Evolutionary conservation across 2,797 vertebrate species (phyloP).

Genomic region (Acanthis flammea): DNA sequence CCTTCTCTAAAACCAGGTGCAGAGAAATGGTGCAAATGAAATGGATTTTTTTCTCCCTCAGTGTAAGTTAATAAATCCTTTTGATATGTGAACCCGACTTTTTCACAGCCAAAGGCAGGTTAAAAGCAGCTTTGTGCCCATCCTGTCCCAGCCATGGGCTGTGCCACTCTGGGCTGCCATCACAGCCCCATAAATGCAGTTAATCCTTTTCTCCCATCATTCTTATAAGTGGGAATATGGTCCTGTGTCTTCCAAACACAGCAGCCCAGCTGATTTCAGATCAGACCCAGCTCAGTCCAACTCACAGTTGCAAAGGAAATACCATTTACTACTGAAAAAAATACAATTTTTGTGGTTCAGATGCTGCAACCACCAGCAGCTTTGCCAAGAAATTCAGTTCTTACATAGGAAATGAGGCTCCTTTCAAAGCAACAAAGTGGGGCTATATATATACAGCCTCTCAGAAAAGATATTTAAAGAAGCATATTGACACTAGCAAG

Average conservation of each 20-base stretch:
- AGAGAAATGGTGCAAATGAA: background rate
- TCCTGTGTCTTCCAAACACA: background rate
- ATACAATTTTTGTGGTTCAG: background rate
- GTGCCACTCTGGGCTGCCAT: background rate
- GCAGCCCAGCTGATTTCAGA: background rate
- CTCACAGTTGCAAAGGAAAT: background rate
- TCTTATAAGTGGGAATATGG: background rate
- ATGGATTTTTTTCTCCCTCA: background rate
- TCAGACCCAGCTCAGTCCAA: fast-evolving
- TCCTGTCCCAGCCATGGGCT: background rate
- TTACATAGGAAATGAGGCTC: conserved; percentile 72
- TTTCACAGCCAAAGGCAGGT: background rate
- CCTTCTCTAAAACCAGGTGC: background rate
- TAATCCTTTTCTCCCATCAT: background rate
- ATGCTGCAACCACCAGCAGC: conserved; percentile 33
- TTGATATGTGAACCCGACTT: background rate
- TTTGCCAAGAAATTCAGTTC: conserved; percentile 67
- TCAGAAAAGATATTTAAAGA: conserved; percentile 74
- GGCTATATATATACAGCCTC: conserved; percentile 73
- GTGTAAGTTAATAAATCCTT: background rate
- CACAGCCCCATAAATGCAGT: background rate
- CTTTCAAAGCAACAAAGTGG: conserved; percentile 67
- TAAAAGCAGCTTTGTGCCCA: background rate
- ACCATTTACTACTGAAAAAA: conserved; percentile 32
- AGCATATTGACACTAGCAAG: conserved; percentile 62